These are phyloP conservation scores for Macrotus californicus DNA, from an alignment of 2,113 vertebrate species.

Conservation along the genomic window DNA sequence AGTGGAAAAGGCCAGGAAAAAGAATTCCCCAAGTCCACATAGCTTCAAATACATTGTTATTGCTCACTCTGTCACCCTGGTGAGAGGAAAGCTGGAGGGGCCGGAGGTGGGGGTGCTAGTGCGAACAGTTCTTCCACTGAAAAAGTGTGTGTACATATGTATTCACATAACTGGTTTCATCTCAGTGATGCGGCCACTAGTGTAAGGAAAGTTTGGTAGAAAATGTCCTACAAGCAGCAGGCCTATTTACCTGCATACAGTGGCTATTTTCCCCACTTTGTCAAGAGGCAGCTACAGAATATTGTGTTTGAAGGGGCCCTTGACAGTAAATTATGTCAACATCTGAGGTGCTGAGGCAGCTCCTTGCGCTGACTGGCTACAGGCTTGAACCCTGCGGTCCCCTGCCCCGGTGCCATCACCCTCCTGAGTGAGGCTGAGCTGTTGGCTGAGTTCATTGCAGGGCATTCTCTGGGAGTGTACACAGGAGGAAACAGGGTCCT, in stretches of 20 bases:
- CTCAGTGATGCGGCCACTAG: background rate
- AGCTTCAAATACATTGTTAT: background rate
- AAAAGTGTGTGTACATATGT: background rate
- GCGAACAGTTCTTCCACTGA: background rate
- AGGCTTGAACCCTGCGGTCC: background rate
- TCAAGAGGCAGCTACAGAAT: background rate
- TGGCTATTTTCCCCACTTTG: background rate
- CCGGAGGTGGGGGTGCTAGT: background rate
- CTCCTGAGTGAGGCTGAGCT: background rate
- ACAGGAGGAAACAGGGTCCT: background rate
- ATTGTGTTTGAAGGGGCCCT: background rate
- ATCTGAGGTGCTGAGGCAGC: background rate
- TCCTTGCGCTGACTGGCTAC: background rate
- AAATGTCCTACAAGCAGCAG: slow-evolving; percentile 9
- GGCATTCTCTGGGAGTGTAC: background rate
- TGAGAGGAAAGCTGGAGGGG: background rate
- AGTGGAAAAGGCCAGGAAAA: background rate
- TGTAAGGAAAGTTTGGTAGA: background rate
- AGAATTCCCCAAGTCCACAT: background rate
- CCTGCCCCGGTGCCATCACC: background rate
- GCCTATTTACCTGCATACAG: background rate
- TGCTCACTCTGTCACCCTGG: background rate
- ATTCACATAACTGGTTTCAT: background rate
- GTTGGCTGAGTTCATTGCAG: background rate
- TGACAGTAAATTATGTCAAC: background rate